A percentile compares a stretch with the other conserved stretches of the same genome.
Evolutionary conservation across 1,140 invertebrate species (phyloP).

Genomic region (Drosophila tristis): DNA sequence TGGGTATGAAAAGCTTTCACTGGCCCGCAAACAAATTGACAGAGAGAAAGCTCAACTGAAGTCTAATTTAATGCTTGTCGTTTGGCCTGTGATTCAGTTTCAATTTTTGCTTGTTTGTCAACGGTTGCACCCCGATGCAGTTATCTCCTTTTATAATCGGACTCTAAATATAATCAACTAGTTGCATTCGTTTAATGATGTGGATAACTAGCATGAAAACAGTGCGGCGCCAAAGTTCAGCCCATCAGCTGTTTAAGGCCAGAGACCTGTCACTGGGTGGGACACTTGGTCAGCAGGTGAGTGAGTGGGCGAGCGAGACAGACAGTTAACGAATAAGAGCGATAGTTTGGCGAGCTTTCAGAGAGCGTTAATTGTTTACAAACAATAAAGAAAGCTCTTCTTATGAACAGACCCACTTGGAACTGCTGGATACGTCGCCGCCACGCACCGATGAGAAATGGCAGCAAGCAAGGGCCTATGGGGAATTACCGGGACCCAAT

Average conservation of each 20-base stretch:
- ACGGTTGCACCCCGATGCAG: constrained; percentile 8
- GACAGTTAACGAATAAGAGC: constrained; percentile 4
- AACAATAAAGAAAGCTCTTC: constrained; percentile 43
- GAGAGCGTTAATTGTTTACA: constrained; percentile 57
- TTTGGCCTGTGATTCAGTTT: constrained; percentile 11
- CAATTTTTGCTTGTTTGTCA: not conserved
- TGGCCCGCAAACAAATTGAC: not conserved
- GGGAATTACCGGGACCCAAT: constrained; percentile 59
- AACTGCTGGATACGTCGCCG: constrained; percentile 36
- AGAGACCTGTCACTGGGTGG: constrained; percentile 26
- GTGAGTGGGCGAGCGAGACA: constrained; percentile 8
- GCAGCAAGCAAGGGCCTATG: constrained; percentile 57
- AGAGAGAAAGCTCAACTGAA: constrained; percentile 15
- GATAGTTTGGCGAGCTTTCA: constrained; percentile 7
- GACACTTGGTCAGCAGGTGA: constrained; percentile 56
- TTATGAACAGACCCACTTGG: constrained; percentile 25
- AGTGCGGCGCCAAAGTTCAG: not conserved
- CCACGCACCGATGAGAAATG: constrained; percentile 59
- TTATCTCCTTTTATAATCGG: not conserved
- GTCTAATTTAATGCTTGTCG: not conserved
- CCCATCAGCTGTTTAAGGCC: constrained; percentile 42
- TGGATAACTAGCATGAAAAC: constrained; percentile 25
- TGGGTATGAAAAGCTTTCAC: constrained; percentile 16
- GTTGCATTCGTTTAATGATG: constrained; percentile 13
- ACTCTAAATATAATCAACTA: constrained; percentile 11